A percentile compares a stretch with the other conserved stretches of the same genome.
Conservation (phyloP, 2,113 vertebrate species). For the Otus sunia region DNA sequence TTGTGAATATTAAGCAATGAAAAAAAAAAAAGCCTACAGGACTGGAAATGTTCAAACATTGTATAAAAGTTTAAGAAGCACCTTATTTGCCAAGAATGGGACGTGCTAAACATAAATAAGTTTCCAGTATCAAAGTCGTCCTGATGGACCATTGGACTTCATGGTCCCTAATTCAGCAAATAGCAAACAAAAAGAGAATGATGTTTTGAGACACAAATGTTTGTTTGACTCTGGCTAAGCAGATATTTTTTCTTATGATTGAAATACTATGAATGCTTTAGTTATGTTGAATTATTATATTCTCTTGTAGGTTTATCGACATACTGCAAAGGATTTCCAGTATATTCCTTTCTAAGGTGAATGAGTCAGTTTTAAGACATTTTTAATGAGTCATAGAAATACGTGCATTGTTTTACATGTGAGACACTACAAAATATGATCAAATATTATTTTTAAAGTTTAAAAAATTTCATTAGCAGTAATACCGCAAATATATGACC, state of each 20-base stretch:
- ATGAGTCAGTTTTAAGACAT: background rate
- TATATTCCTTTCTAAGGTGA: background rate
- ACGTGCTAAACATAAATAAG: background rate
- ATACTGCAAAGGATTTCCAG: background rate
- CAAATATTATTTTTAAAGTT: background rate
- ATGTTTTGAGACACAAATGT: background rate
- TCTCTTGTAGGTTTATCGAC: background rate
- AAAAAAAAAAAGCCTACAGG: background rate
- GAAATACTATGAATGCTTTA: background rate
- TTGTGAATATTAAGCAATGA: background rate
- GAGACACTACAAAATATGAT: background rate
- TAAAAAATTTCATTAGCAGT: background rate
- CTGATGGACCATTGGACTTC: background rate
- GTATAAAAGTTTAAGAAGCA: background rate
- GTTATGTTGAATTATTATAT: background rate
- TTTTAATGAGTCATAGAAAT: background rate
- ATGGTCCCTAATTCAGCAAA: background rate
- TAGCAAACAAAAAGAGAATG: background rate
- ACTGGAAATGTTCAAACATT: background rate
- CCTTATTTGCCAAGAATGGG: background rate
- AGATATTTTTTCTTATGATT: background rate
- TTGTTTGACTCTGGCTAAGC: background rate
- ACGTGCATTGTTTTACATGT: background rate
- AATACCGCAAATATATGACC: background rate
- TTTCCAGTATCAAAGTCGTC: background rate